These are phyloP conservation scores for Yponomeuta malinellus DNA, from an alignment of 2,888 invertebrate genomes.

Conservation along the genomic window DNA sequence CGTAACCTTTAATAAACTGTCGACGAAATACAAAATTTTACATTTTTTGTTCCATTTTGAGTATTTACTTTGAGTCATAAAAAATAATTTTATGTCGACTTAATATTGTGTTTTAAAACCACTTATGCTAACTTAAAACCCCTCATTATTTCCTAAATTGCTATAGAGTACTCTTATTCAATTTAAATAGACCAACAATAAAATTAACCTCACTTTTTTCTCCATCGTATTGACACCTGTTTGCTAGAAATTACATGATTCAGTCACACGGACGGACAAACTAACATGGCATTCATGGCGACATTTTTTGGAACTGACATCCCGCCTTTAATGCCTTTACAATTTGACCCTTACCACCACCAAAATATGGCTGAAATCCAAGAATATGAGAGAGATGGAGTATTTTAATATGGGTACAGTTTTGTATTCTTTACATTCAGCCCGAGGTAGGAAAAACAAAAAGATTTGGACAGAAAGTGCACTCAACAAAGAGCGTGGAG, in stretches of 20 bases:
- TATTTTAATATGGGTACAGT: not conserved
- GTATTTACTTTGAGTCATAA: no score
- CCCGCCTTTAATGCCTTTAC: not conserved
- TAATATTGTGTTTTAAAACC: not conserved
- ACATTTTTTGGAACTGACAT: conserved; percentile 25
- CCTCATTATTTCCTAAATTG: not conserved
- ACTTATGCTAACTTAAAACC: not conserved
- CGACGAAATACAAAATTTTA: no score
- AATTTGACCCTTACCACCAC: conserved; percentile 6
- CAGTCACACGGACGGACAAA: conserved; percentile 24
- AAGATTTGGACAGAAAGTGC: not conserved
- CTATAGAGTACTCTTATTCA: not conserved
- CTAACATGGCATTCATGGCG: conserved; percentile 26
- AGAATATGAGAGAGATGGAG: not conserved
- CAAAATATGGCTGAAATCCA: not conserved
- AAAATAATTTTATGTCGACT: no score
- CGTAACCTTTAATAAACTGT: no score
- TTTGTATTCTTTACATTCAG: not conserved
- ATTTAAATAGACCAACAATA: not conserved
- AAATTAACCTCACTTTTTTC: not conserved
- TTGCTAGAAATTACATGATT: conserved; percentile 38
- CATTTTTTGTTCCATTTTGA: no score
- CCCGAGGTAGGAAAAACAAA: not conserved
- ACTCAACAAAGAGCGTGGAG: not conserved
- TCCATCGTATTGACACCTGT: conserved; percentile 24